Base-by-base conservation (phyloP, 2,888 invertebrate genomes). In the Synanthedon vespiformis region DNA sequence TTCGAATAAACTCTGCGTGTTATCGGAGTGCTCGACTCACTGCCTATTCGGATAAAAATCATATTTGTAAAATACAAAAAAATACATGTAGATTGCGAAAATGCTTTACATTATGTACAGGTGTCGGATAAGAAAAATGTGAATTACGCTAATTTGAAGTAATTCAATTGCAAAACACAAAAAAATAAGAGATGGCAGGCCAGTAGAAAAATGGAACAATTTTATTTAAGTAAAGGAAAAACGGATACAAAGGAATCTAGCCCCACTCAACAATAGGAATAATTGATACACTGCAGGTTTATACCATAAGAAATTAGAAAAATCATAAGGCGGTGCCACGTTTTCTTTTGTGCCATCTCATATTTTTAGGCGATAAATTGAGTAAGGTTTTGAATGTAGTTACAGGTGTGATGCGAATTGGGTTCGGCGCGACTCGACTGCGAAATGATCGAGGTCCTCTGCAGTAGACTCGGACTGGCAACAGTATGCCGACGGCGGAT, bases 371-470 rank as follows among this genome's bases (percentile, higher is more conserved):
- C 10, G 34, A 34, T 34, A 34, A 34, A 34, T 34, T 34, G 34
- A 34, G 34, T 10, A 34, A 34, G 2, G 34, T 34, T 34, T 34
- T 34, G 34, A 40, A 34, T 34, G 34, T 75, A 87, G 73, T 93
- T 96, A 96, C 96, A 96, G 89, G 95, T 95, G 78, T 96, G 96
- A 89, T 96, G 96, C 63, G 95, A 95, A 68, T 89, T 87, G 54
- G 91, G 90, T 60, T 85, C 86, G 62, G 92, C 93, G 68, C 92
- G 90, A 58, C 94, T 93, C 60, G 93, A 92, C 69, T 92, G 91
- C 59, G 94, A 93, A 71, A 93, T 89, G 72, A 94, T 87, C 55
- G 95, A 95, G 62, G 93, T 92, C 58, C 94, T 89, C 51, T 92
- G 92, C 49, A 90, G 90, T 50, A 88, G 71, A 64, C 77, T 73